Evolutionary conservation across 2,888 invertebrate genomes (phyloP), one percentile per base, ranked within the genome.

Genomic region (Empis stercorea): DNA sequence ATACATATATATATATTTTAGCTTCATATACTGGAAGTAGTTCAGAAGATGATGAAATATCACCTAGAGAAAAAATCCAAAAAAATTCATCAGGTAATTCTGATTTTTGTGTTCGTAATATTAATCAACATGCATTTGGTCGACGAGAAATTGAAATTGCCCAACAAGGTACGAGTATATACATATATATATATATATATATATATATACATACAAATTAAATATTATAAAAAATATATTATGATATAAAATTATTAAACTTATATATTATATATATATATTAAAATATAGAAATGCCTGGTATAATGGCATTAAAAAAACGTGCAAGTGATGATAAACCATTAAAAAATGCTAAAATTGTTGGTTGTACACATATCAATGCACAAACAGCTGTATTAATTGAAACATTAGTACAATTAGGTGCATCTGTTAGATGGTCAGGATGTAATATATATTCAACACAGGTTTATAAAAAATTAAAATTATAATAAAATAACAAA

Each of bases 381-480:
- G 96, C 96, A 38, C 97, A 97, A 71, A 96, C 95, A 1, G 97
- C 96, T 6, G 96, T 94, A 36, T 72, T 94, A 48, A 87, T 94
- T 52, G 93, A 94, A 68, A 93, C 94, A 0, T 71, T 94, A 36
- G 81, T 82, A 0, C 86, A 87, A 46, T 73, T 94, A 16, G 94
- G 94, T 1, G 94, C 94, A 5, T 84, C 87, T 0, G 84, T 96
- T 4, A 82, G 94, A 65, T 95, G 95, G 95, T 87, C 94, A 0
- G 94, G 95, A 3, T 96, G 96, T 70, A 96, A 96, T 70, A 96
- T 96, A 60, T 96, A 94, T 72, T 96, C 95, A 47, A 96, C 96
- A 13, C 95, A 85, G 76, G 82, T 82, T 13, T 20, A 20, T 20
- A 20, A 3, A 20, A 20, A 20, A 20, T 2, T 15, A 2, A 32